Conservation (phyloP, 2,797 vertebrate species). For the Holocentrus rufus region DNA sequence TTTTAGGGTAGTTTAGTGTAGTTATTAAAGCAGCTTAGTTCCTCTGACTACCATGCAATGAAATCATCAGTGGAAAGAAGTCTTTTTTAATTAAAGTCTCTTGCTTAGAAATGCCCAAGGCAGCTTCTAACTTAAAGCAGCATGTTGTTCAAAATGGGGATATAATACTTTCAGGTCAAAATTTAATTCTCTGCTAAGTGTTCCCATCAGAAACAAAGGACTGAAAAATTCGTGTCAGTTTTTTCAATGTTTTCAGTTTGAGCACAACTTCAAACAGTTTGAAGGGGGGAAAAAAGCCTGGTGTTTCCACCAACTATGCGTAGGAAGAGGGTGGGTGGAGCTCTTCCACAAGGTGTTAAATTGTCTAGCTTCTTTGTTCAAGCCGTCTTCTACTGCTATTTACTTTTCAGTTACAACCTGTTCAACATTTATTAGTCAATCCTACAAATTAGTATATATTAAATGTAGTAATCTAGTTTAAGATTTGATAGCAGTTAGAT, state of each 20-base stretch:
- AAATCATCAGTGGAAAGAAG: constrained; percentile 67
- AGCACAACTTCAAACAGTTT: constrained; percentile 12
- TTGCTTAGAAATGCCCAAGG: constrained; percentile 65
- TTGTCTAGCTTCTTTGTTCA: no score
- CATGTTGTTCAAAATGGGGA: constrained; percentile 69
- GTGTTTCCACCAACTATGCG: constrained; percentile 7
- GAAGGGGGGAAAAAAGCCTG: constrained; percentile 7
- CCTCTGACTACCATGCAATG: constrained; percentile 64
- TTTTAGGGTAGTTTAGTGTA: constrained; percentile 45
- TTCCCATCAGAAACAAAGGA: constrained; percentile 68
- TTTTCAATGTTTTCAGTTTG: constrained; percentile 28
- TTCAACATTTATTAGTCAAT: no score
- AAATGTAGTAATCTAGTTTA: no score
- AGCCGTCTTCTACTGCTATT: no score
- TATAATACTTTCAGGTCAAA: constrained; percentile 73
- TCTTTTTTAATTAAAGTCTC: constrained; percentile 71
- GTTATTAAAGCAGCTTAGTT: constrained; percentile 61
- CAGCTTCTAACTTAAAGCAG: constrained; percentile 72
- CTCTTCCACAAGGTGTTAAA: no score
- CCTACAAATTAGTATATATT: no score
- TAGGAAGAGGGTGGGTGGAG: no score
- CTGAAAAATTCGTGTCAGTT: constrained; percentile 27
- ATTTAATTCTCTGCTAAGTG: constrained; percentile 64
- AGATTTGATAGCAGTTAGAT: no score
- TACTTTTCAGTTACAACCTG: no score